phyloP scores from a whole-genome alignment of 2,888 invertebrate genomes.

The Buathra laborator region DNA sequence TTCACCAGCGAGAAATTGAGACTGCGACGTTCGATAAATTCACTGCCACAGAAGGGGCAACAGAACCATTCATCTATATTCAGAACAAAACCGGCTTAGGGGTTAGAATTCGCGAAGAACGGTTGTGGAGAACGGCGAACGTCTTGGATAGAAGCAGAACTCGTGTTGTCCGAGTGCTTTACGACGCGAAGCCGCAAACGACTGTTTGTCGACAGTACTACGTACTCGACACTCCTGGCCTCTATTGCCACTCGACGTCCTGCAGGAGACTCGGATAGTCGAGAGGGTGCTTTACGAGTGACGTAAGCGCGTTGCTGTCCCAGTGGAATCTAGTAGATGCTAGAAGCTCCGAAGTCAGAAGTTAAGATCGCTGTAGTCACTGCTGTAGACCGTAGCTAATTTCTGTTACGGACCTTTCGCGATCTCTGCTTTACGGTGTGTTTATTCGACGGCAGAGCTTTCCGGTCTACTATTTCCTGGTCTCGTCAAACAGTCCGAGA shows the following conservation, averaged over 20 bases:
- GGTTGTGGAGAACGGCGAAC: constrained; percentile 45
- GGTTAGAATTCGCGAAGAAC: constrained; percentile 46
- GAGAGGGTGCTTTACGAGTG: constrained; percentile 77
- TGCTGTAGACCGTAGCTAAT: constrained; percentile 25
- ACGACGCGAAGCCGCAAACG: constrained; percentile 78
- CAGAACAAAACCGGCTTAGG: constrained; percentile 29
- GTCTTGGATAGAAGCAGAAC: constrained; percentile 60
- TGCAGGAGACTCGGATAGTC: constrained; percentile 67
- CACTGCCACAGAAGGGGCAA: constrained; percentile 43
- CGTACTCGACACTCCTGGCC: constrained; percentile 41
- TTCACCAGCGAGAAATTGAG: constrained; percentile 53
- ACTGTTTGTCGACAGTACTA: constrained; percentile 76
- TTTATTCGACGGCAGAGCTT: constrained; percentile 73
- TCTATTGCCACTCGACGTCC: constrained; percentile 32
- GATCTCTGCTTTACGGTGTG: constrained; percentile 74
- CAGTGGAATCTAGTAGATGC: constrained; percentile 32
- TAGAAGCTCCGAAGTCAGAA: background rate
- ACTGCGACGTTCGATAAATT: constrained; percentile 65
- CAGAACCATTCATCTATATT: constrained; percentile 42
- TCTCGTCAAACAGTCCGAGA: background rate
- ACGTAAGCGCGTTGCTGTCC: constrained; percentile 73
- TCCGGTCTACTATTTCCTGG: background rate
- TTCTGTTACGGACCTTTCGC: constrained; percentile 55
- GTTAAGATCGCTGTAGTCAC: constrained; percentile 9
- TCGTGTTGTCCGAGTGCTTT: constrained; percentile 72